Evolutionary conservation across 2,113 vertebrate genomes (phyloP).

Genomic region (Formicarius rufipectus): DNA sequence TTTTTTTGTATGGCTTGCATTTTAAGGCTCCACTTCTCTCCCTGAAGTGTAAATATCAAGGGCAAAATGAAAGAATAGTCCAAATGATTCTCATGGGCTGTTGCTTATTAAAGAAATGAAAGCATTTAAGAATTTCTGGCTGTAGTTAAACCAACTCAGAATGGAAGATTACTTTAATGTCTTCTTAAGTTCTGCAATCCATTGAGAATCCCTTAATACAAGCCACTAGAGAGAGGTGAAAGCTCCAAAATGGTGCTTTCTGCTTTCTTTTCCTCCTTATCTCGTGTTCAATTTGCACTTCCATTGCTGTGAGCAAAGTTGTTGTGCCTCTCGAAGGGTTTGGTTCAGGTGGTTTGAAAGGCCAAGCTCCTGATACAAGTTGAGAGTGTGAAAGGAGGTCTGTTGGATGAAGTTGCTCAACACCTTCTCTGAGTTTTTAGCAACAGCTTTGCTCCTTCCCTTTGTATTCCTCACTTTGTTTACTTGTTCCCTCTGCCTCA

Average conservation of each 20-base stretch:
- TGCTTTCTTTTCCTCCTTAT: not conserved
- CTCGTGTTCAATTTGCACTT: not conserved
- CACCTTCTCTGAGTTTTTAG: not conserved
- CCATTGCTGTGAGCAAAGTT: not conserved
- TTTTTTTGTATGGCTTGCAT: not conserved
- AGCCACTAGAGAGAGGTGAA: not conserved
- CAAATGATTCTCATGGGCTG: not conserved
- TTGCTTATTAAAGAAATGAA: slow-evolving; percentile 22
- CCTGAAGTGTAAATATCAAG: not conserved
- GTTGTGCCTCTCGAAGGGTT: not conserved
- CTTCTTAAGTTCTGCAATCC: not conserved
- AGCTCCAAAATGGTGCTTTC: not conserved
- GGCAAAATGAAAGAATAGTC: not conserved
- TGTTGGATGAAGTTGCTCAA: not conserved
- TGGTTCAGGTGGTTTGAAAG: not conserved
- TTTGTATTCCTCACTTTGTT: not conserved
- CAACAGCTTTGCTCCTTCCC: not conserved
- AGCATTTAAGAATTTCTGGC: slow-evolving; percentile 4
- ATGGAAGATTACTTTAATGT: not conserved
- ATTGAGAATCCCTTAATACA: not conserved
- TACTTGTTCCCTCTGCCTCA: not conserved
- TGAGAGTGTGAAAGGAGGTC: not conserved
- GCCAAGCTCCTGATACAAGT: not conserved
- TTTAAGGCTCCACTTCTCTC: not conserved
- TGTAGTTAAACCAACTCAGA: slow-evolving; percentile 10